phyloP scores from a whole-genome alignment of 2,113 vertebrate genomes.

The Platichthys flesus region DNA sequence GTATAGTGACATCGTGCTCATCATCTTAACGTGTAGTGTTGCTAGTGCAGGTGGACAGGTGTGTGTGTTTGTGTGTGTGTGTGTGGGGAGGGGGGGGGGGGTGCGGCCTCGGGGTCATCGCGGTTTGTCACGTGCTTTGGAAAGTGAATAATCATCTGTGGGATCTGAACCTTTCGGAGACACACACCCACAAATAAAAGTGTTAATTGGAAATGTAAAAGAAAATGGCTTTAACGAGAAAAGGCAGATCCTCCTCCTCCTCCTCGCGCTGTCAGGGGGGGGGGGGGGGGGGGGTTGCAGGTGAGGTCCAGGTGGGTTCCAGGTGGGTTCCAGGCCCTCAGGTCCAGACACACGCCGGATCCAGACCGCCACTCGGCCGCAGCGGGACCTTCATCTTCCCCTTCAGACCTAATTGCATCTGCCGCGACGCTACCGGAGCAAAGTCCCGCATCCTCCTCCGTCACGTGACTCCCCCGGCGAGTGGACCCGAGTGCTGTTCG shows the following conservation, averaged over 20 bases:
- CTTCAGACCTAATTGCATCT: slow-evolving; percentile 48
- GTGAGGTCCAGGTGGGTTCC: not conserved
- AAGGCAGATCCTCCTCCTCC: too few relatives aligned
- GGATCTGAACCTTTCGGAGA: not conserved
- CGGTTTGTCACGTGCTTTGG: slow-evolving; percentile 5
- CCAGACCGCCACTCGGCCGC: slow-evolving; percentile 45
- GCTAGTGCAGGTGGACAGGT: not conserved
- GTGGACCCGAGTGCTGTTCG: slow-evolving; percentile 37
- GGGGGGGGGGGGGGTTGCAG: not conserved
- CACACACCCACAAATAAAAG: not conserved
- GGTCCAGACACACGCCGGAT: slow-evolving; percentile 12
- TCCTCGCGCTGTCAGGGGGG: too few relatives aligned
- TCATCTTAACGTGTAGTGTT: not conserved
- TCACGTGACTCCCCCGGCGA: slow-evolving; percentile 66
- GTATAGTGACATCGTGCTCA: not conserved
- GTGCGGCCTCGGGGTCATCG: slow-evolving; percentile 31
- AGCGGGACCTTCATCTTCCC: slow-evolving; percentile 49
- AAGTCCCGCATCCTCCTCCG: slow-evolving; percentile 54
- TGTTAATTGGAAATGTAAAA: too few relatives aligned
- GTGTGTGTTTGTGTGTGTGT: too few relatives aligned
- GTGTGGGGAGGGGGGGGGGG: too few relatives aligned
- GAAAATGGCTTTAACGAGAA: not conserved
- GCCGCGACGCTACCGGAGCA: slow-evolving; percentile 25
- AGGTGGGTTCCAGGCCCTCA: not conserved
- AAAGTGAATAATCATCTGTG: not conserved